phyloP scores from a whole-genome alignment of 2,888 invertebrate species.

The Drosophila borborema region DNA sequence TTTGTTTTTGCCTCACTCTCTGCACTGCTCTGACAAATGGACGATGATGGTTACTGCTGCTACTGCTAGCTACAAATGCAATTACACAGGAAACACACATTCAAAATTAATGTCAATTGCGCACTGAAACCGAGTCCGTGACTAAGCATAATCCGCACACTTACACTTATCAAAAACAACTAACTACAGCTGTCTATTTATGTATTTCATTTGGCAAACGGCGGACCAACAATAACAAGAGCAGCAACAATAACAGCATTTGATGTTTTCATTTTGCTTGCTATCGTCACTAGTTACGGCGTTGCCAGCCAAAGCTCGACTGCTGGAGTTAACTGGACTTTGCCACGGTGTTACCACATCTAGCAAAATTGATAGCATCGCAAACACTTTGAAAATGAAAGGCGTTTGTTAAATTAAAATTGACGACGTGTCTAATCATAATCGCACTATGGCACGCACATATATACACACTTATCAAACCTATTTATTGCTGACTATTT shows the following conservation, averaged over 20 bases:
- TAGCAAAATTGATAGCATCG: background rate
- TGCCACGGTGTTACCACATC: slow-evolving; percentile 23
- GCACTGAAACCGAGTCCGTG: slow-evolving; percentile 39
- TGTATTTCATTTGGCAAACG: slow-evolving; percentile 41
- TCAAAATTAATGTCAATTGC: slow-evolving; percentile 36
- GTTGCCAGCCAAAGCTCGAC: slow-evolving; percentile 54
- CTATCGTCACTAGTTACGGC: slow-evolving; percentile 50
- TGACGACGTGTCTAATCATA: background rate
- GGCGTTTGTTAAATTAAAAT: background rate
- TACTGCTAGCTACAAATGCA: slow-evolving; percentile 34
- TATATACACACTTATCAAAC: background rate
- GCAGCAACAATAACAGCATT: slow-evolving; percentile 38
- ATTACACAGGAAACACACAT: slow-evolving; percentile 42
- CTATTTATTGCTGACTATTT: background rate
- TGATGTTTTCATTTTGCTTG: slow-evolving; percentile 54
- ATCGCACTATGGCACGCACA: background rate
- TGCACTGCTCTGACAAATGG: slow-evolving; percentile 4
- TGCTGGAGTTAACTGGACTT: slow-evolving; percentile 20
- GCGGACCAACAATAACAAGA: slow-evolving; percentile 24
- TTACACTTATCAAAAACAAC: slow-evolving; percentile 29
- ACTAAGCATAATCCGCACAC: slow-evolving; percentile 42
- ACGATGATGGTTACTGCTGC: slow-evolving; percentile 1
- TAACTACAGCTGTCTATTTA: slow-evolving; percentile 40
- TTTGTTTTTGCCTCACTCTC: slow-evolving; percentile 23
- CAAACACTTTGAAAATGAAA: background rate